phyloP scores from a whole-genome alignment of 2,888 invertebrate genomes.

The Troides aeacus region DNA sequence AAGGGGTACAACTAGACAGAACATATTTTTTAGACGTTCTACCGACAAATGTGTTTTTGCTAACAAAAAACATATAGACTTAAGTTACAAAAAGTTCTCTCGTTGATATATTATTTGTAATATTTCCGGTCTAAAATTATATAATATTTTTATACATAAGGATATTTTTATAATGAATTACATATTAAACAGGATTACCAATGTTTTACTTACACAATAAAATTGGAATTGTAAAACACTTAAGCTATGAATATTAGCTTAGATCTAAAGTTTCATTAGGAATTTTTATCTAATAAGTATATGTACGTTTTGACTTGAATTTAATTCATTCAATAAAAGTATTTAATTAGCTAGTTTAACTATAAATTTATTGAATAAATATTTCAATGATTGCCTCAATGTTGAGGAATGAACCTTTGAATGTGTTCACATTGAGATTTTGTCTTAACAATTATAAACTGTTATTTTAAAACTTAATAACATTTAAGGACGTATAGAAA shows the following conservation, averaged over 20 bases:
- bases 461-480: neutral
- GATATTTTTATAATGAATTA: neutral
- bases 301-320: neutral
- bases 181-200: neutral
- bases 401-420: neutral
- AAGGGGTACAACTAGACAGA: no score
- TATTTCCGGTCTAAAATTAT: neutral
- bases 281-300: neutral
- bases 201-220: neutral
- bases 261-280: neutral
- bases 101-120: neutral
- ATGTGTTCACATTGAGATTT: neutral
- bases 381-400: neutral
- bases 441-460: neutral
- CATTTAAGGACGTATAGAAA: neutral
- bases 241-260: neutral
- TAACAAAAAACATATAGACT: neutral
- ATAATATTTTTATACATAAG: neutral
- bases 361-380: neutral
- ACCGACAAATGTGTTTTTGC: neutral
- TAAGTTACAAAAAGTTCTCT: neutral
- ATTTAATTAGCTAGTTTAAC: neutral
- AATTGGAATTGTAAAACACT: neutral
- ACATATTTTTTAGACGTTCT: neutral
- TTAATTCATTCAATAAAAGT: neutral